Percentiles rank a stretch among this genome's conserved stretches.
Evolutionary conservation across 2,113 vertebrate genomes (phyloP).

Genomic region (Nettapus auritus): DNA sequence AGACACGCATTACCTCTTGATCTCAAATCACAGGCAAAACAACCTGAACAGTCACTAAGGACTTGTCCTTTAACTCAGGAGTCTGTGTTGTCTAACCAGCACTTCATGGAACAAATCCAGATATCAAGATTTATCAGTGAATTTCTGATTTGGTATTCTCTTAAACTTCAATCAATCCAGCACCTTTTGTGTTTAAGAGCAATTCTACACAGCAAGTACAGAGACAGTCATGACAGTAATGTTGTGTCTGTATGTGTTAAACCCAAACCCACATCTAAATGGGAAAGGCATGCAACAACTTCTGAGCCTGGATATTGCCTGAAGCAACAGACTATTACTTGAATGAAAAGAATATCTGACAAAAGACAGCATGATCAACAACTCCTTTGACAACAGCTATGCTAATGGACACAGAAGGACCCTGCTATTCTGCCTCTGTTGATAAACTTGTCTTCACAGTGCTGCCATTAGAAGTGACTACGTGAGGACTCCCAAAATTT

Average conservation of each 20-base stretch:
- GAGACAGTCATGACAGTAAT: fast-evolving
- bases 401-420: not conserved
- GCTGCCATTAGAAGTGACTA: not conserved
- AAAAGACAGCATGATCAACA: not conserved
- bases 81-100: not conserved
- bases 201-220: not conserved
- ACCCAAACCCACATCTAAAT: not conserved
- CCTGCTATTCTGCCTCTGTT: not conserved
- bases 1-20: not conserved
- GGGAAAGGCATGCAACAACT: not conserved
- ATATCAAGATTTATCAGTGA: not conserved
- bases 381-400: not conserved
- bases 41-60: not conserved
- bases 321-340: not conserved
- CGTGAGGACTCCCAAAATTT: not conserved
- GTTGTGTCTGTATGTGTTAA: not conserved
- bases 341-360: not conserved
- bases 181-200: not conserved
- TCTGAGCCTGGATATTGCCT: not conserved
- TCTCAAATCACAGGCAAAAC: not conserved
- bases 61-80: not conserved
- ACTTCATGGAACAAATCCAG: not conserved
- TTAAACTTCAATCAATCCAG: not conserved
- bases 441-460: not conserved
- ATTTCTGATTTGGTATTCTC: not conserved